Conservation (phyloP, 2,797 vertebrate species). For the Clangula hyemalis region DNA sequence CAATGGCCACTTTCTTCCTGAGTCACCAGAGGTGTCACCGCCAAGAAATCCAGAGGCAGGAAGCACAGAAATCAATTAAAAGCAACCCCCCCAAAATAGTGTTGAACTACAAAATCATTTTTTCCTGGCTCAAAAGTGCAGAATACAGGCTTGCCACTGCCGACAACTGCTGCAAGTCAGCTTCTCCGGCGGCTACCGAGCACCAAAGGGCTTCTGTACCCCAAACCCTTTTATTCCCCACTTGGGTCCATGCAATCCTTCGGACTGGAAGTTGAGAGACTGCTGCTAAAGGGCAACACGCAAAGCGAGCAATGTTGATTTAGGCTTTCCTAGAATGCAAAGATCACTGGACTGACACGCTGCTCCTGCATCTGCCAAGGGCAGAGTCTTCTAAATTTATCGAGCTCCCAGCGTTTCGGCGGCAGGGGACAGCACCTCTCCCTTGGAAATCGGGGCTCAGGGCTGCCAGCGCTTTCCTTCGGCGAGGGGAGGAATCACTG, state of each 20-base stretch:
- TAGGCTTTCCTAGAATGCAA: slow-evolving; percentile 69
- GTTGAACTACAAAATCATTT: neutral
- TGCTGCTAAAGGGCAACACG: slow-evolving; percentile 22
- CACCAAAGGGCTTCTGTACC: neutral
- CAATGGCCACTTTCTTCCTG: neutral
- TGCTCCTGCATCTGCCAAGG: slow-evolving; percentile 62
- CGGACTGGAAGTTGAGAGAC: neutral
- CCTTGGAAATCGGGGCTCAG: neutral
- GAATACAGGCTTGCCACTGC: neutral
- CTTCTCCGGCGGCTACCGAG: neutral
- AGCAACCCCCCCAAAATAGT: neutral
- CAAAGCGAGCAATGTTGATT: slow-evolving; percentile 43
- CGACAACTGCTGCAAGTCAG: neutral
- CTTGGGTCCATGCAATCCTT: neutral
- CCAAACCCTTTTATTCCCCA: neutral
- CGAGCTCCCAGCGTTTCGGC: neutral
- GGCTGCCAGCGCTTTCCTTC: neutral
- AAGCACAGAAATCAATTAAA: neutral
- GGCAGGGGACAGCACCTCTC: neutral
- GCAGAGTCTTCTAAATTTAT: slow-evolving; percentile 54
- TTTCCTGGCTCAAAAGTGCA: neutral
- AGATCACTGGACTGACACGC: slow-evolving; percentile 39
- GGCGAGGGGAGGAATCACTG: accelerated
- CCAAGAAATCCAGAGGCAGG: neutral
- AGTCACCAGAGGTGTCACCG: neutral